Evolutionary conservation across 2,797 vertebrate genomes (phyloP).

Genomic region (Acrossocheilus wenchowensis): DNA sequence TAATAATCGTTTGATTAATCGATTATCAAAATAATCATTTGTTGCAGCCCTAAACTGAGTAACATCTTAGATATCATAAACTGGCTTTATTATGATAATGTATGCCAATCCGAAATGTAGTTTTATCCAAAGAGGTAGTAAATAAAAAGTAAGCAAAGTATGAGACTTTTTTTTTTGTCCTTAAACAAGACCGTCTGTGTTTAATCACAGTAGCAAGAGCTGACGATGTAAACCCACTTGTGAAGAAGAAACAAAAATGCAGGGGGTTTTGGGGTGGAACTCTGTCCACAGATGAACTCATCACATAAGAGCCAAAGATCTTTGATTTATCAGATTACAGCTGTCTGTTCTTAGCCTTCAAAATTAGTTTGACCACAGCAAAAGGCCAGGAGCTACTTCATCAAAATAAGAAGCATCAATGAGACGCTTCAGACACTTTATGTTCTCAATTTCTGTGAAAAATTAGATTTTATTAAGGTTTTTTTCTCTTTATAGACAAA

Average conservation of each 20-base stretch:
- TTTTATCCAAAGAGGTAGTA: no score
- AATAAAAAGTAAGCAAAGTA: no score
- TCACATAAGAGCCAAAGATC: conserved; percentile 32
- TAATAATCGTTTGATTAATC: no score
- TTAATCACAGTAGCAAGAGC: conserved; percentile 1
- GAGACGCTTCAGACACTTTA: conserved; percentile 5
- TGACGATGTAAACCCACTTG: conserved; percentile 12
- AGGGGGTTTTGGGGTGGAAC: neutral
- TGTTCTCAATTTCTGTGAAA: neutral
- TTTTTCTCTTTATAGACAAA: neutral
- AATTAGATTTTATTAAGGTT: neutral
- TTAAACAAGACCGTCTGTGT: conserved; percentile 30
- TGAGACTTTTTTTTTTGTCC: neutral
- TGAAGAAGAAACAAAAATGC: conserved; percentile 9
- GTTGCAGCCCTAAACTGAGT: no score
- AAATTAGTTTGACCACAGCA: neutral
- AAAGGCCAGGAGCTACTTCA: neutral
- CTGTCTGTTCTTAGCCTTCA: conserved; percentile 29
- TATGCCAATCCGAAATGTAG: no score
- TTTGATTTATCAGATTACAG: conserved; percentile 39
- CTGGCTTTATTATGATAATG: no score
- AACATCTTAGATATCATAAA: no score
- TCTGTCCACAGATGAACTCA: conserved; percentile 18
- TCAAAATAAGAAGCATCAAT: conserved; percentile 1
- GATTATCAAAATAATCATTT: no score